These are phyloP conservation scores for Intellagama lesueurii DNA, from an alignment of 2,797 vertebrate genomes.

Conservation along the genomic window DNA sequence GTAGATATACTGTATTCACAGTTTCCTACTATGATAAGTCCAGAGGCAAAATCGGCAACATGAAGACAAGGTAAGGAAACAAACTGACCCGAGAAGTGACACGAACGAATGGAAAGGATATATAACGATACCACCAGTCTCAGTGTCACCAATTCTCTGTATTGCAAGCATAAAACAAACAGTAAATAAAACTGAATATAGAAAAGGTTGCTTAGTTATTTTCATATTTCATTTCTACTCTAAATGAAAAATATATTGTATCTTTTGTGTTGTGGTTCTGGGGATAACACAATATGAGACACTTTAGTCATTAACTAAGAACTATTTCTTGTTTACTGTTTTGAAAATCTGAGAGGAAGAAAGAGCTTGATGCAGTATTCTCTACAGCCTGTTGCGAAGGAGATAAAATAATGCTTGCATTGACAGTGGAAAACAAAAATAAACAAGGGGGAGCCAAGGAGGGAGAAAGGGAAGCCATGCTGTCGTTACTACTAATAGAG, in stretches of 20 bases:
- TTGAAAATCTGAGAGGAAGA: background rate
- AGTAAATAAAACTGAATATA: background rate
- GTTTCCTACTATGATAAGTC: background rate
- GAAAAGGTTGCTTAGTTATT: background rate
- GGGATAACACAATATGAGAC: background rate
- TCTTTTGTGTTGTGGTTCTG: background rate
- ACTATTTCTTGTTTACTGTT: background rate
- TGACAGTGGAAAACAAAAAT: no score
- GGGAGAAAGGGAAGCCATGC: background rate
- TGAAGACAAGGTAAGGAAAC: background rate
- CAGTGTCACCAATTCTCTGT: background rate
- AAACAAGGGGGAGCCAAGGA: no score
- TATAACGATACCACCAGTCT: background rate
- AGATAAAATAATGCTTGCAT: no score
- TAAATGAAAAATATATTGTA: background rate
- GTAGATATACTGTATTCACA: background rate
- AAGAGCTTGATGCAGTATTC: no score
- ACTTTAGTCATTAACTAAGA: background rate
- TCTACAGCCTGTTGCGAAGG: no score
- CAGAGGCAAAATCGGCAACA: background rate
- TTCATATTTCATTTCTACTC: background rate
- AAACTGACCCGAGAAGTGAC: background rate
- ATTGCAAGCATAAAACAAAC: background rate
- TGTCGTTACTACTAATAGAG: background rate
- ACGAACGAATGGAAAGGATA: background rate